Conservation (phyloP, 2,797 vertebrate genomes). For the Helicolenus hilgendorfi region DNA sequence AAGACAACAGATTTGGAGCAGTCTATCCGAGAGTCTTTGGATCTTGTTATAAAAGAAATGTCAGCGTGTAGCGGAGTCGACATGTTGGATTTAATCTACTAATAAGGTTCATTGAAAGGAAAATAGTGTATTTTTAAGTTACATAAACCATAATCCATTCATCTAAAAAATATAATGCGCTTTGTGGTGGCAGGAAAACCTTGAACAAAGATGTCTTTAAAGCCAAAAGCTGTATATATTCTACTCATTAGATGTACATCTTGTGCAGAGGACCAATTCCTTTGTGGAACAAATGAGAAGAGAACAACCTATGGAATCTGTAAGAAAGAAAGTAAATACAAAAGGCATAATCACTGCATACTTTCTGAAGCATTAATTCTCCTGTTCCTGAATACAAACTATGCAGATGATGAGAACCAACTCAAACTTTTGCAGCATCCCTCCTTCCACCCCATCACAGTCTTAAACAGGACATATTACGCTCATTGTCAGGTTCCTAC, state of each 20-base stretch:
- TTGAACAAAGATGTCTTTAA: not conserved
- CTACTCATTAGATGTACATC: not conserved
- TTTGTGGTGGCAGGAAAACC: not conserved
- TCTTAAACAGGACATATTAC: not conserved
- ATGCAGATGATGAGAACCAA: constrained; percentile 14
- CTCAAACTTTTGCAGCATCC: constrained; percentile 13
- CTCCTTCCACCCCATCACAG: not conserved
- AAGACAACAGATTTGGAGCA: constrained; percentile 35
- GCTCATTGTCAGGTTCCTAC: too few relatives aligned
- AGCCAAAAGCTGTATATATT: not conserved
- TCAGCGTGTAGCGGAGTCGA: not conserved
- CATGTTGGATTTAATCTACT: constrained; percentile 22
- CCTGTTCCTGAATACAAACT: not conserved
- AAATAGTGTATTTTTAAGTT: not conserved
- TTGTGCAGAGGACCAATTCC: not conserved
- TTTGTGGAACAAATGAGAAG: constrained; percentile 6
- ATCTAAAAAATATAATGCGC: not conserved
- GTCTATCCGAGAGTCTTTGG: constrained; percentile 6
- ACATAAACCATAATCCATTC: constrained; percentile 1
- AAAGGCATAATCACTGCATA: not conserved
- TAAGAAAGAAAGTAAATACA: not conserved
- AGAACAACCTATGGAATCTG: not conserved
- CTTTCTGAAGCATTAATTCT: not conserved
- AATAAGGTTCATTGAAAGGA: constrained; percentile 5
- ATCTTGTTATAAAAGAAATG: constrained; percentile 26